These are phyloP conservation scores for Aspidoscelis tigris DNA, from an alignment of 2,113 vertebrate species.

Conservation along the genomic window DNA sequence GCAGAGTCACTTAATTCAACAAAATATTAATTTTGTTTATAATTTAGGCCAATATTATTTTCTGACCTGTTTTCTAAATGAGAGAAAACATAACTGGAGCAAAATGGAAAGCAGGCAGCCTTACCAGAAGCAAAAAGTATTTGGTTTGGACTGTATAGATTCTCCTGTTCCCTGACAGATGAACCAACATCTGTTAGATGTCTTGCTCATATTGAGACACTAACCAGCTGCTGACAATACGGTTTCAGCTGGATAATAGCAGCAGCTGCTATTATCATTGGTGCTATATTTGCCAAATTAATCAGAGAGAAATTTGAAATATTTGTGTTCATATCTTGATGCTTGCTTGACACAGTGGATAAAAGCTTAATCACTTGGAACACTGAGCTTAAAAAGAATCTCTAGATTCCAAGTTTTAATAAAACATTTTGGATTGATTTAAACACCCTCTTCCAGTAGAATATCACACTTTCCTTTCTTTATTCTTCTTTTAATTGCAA, in stretches of 20 bases:
- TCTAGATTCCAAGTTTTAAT: conserved; percentile 6
- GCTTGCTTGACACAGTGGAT: not conserved
- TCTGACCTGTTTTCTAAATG: conserved; percentile 4
- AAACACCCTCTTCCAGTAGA: conserved; percentile 15
- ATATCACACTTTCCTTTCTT: not conserved
- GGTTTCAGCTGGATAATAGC: conserved; percentile 1
- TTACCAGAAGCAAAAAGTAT: not conserved
- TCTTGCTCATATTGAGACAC: conserved; percentile 16
- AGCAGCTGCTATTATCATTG: not conserved
- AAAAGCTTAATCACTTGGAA: not conserved
- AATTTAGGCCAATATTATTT: not conserved
- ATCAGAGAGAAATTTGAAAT: conserved; percentile 6
- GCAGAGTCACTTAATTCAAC: not conserved
- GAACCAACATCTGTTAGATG: conserved; percentile 3
- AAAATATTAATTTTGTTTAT: not conserved
- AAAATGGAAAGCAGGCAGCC: not conserved
- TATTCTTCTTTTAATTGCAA: conserved; percentile 18
- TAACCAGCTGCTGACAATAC: not conserved
- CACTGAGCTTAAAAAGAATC: conserved; percentile 26
- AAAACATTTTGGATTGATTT: conserved; percentile 32
- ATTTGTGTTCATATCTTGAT: conserved; percentile 7
- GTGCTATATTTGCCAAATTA: conserved; percentile 16
- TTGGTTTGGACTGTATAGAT: not conserved
- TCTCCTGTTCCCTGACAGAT: not conserved
- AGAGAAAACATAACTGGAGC: not conserved